A percentile compares a stretch with the other conserved stretches of the same genome.
Evolutionary conservation across 37 sponge, comb jelly and placozoan species (phyloP).

Genomic region (Cliona cf. orientalis): DNA sequence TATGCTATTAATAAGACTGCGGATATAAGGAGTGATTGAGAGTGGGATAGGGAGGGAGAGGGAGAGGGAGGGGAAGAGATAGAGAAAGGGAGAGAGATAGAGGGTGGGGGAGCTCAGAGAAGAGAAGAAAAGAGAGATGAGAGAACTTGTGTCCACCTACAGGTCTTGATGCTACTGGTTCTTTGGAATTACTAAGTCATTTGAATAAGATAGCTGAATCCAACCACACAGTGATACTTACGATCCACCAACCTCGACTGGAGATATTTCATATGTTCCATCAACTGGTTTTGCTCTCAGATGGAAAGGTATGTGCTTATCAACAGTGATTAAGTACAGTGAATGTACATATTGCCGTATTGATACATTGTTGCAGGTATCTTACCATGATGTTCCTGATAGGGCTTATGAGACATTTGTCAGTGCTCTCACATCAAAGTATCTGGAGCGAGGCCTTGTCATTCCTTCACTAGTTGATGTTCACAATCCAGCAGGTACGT

Average conservation of each 20-base stretch:
- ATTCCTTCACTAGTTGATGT: slow-evolving; percentile 62
- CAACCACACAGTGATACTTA: slow-evolving; percentile 78
- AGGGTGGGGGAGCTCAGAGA: no score
- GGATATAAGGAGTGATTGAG: no score
- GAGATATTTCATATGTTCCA: slow-evolving; percentile 87
- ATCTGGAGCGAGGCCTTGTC: slow-evolving; percentile 31
- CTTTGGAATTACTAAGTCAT: slow-evolving; percentile 77
- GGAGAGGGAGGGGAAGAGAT: no score
- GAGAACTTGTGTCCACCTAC: no score
- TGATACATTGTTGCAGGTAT: slow-evolving; percentile 55
- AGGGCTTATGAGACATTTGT: slow-evolving; percentile 81
- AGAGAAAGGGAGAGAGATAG: no score
- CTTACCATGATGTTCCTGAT: slow-evolving; percentile 70
- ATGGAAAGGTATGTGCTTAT: slow-evolving; percentile 78
- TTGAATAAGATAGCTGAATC: slow-evolving; percentile 72
- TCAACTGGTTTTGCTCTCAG: slow-evolving; percentile 64
- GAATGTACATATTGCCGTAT: background rate
- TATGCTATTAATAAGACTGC: no score
- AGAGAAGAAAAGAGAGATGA: no score
- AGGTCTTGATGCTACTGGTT: slow-evolving; percentile 83
- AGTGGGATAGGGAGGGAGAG: no score
- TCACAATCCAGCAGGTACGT: slow-evolving; percentile 66
- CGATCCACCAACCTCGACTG: slow-evolving; percentile 84
- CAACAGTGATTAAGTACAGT: no score
- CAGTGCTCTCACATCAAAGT: slow-evolving; percentile 17